Evolutionary conservation across 2,797 vertebrate genomes (phyloP).

Genomic region (Thaleichthys pacificus): DNA sequence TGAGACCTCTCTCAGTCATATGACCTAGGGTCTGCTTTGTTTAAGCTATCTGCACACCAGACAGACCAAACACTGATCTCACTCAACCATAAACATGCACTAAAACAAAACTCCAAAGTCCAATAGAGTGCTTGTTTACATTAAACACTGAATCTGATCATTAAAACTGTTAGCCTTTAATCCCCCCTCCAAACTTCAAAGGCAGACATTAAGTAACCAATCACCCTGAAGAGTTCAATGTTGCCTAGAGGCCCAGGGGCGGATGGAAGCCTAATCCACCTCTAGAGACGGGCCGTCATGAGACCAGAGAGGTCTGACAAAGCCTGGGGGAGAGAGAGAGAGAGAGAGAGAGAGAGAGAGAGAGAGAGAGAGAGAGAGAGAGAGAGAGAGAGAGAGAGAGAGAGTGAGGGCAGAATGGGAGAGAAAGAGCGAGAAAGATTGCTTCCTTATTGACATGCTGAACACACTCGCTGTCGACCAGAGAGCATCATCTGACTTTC

Average conservation of each 20-base stretch:
- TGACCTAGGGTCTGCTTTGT: not conserved
- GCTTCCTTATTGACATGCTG: not conserved
- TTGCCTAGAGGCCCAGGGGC: constrained; percentile 32
- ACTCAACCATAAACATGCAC: not conserved
- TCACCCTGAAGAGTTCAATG: constrained; percentile 35
- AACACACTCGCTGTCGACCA: not conserved
- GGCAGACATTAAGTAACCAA: constrained; percentile 17
- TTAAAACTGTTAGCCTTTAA: constrained; percentile 32
- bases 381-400: constrained; percentile 5
- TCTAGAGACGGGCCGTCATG: constrained; percentile 31
- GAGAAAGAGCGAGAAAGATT: not conserved
- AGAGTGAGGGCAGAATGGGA: not conserved
- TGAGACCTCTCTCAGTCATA: not conserved
- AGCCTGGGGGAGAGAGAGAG: constrained; percentile 10
- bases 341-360: not conserved
- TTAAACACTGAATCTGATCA: constrained; percentile 31
- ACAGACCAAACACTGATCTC: not conserved
- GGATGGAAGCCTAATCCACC: constrained; percentile 49
- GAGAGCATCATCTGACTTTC: constrained; percentile 52
- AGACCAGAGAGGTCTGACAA: constrained; percentile 28
- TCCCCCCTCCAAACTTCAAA: constrained; percentile 42
- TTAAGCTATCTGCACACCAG: not conserved
- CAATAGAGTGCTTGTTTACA: constrained; percentile 33
- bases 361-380: not conserved
- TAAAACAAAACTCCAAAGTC: not conserved